phyloP scores from a whole-genome alignment of 2,888 invertebrate species.

The Stenolophus ochropezus region DNA sequence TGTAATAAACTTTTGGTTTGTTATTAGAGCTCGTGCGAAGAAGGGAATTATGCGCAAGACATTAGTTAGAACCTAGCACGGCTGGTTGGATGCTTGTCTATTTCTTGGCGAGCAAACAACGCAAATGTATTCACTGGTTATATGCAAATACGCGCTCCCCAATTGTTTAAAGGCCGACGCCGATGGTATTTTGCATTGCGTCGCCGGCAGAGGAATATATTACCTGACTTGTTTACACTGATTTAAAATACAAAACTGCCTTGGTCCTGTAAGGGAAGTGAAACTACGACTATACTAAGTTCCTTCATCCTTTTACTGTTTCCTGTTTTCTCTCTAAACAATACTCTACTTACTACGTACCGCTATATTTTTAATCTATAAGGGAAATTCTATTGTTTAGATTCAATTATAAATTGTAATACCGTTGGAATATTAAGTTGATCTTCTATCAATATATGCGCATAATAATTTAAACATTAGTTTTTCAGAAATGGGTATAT shows the following conservation, averaged over 20 bases:
- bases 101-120: slow-evolving; percentile 56
- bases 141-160: slow-evolving; percentile 53
- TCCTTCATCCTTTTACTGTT: not conserved
- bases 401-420: slow-evolving; percentile 34
- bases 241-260: slow-evolving; percentile 47
- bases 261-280: not conserved
- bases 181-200: slow-evolving; percentile 47
- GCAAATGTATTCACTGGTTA: slow-evolving; percentile 57
- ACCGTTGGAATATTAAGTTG: slow-evolving; percentile 25
- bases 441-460: slow-evolving; percentile 1
- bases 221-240: slow-evolving; percentile 48
- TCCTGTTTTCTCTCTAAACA: slow-evolving; percentile 16
- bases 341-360: not conserved
- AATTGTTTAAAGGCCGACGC: slow-evolving; percentile 52
- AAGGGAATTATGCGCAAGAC: slow-evolving; percentile 50
- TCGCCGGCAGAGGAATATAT: slow-evolving; percentile 31
- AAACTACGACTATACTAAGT: not conserved
- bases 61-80: slow-evolving; percentile 46
- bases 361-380: slow-evolving; percentile 16
- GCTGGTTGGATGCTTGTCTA: slow-evolving; percentile 49
- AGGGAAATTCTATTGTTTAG: slow-evolving; percentile 9
- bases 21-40: slow-evolving; percentile 36
- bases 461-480: slow-evolving; percentile 10
- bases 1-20: slow-evolving; percentile 25
- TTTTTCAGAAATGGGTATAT: not conserved